Evolutionary conservation across 2,113 vertebrate genomes (phyloP).

Genomic region (Serinus canaria): DNA sequence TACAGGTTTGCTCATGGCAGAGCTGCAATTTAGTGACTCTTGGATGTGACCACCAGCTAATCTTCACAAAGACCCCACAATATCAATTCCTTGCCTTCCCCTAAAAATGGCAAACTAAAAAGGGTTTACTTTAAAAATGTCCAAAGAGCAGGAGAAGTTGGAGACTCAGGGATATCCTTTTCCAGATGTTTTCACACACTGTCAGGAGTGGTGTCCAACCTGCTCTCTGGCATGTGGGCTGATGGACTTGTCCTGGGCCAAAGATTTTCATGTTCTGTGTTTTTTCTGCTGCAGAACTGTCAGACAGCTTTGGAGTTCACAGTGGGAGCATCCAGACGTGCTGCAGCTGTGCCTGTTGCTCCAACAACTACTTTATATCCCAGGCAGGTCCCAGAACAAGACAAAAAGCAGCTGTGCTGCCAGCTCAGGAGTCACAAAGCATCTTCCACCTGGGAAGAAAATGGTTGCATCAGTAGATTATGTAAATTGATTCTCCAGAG

Average conservation of each 20-base stretch:
- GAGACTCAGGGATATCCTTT: not conserved
- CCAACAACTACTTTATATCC: not conserved
- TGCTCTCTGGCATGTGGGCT: not conserved
- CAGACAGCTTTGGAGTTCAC: not conserved
- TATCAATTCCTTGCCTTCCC: not conserved
- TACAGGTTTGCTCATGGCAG: not conserved
- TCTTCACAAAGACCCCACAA: not conserved
- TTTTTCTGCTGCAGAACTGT: not conserved
- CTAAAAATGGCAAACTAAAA: not conserved
- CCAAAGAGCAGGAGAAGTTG: not conserved
- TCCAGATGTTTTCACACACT: not conserved
- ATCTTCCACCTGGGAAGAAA: slow-evolving; percentile 15
- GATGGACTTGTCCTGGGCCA: not conserved
- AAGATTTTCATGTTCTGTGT: not conserved
- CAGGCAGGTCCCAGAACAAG: not conserved
- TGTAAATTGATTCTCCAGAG: not conserved
- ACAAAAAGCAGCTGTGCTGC: slow-evolving; percentile 18
- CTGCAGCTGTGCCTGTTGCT: slow-evolving; percentile 1
- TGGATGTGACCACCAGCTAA: not conserved
- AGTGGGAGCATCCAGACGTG: not conserved
- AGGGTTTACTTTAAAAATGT: not conserved
- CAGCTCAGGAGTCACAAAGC: not conserved
- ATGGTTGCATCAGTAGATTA: not conserved
- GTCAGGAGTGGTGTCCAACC: not conserved
- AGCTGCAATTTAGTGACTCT: not conserved